phyloP scores from a whole-genome alignment of 2,797 vertebrate species.

The Todus mexicanus region DNA sequence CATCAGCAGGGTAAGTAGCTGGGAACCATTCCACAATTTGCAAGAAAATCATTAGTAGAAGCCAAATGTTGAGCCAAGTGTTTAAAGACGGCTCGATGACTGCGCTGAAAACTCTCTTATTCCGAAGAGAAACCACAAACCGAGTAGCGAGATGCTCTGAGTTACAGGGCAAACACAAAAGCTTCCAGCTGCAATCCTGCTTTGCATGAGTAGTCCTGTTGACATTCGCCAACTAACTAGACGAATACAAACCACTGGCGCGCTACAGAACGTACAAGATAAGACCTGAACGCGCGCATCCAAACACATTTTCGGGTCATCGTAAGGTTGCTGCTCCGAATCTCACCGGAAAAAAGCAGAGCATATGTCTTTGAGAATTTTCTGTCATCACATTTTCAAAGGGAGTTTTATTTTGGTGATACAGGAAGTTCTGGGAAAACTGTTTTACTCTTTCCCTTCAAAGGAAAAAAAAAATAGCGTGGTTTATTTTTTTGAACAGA shows the following conservation, averaged over 20 bases:
- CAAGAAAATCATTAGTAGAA: background rate
- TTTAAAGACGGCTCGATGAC: background rate
- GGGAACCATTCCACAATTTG: background rate
- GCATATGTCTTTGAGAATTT: background rate
- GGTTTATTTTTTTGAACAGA: background rate
- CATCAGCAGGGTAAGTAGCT: background rate
- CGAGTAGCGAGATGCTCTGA: background rate
- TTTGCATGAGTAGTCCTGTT: background rate
- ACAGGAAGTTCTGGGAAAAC: background rate
- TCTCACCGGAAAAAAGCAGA: background rate
- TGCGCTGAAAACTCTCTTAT: background rate
- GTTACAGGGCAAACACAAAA: background rate
- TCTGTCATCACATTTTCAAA: background rate
- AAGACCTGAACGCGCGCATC: background rate
- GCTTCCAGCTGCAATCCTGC: background rate
- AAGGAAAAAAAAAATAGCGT: background rate
- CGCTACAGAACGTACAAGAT: background rate
- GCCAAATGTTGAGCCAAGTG: background rate
- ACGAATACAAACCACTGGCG: background rate
- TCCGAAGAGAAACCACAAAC: background rate
- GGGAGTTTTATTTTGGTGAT: background rate
- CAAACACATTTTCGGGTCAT: background rate
- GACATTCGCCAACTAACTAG: background rate
- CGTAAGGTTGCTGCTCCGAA: background rate
- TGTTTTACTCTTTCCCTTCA: background rate